Evolutionary conservation across 2,113 vertebrate genomes (phyloP).

Genomic region (Epinephelus moara): DNA sequence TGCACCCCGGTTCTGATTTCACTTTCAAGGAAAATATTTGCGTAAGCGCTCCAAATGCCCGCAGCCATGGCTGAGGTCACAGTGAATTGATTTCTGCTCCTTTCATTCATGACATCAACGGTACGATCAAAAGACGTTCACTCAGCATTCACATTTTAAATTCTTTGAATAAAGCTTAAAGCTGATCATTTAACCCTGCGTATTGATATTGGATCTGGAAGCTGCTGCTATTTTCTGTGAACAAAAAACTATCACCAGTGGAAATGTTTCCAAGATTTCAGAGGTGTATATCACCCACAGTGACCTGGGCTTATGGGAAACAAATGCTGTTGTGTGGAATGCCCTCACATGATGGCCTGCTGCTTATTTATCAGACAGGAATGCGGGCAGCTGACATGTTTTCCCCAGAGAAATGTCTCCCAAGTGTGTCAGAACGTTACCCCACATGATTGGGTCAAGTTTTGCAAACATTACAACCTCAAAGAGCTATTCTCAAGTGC

Average conservation of each 20-base stretch:
- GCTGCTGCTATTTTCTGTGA: background rate
- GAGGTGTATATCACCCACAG: background rate
- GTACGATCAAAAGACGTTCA: conserved; percentile 30
- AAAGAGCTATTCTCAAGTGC: conserved; percentile 7
- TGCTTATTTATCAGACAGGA: conserved; percentile 40
- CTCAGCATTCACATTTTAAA: conserved; percentile 8
- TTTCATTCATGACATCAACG: conserved; percentile 21
- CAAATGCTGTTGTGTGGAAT: conserved; percentile 43
- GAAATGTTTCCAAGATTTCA: background rate
- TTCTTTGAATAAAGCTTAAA: background rate
- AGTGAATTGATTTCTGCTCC: conserved; percentile 16
- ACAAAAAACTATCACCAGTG: background rate
- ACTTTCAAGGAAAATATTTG: conserved; percentile 43
- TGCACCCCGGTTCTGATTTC: conserved; percentile 30
- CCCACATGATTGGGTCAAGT: background rate
- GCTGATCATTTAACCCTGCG: background rate
- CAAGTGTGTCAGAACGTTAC: conserved; percentile 34
- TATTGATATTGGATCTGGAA: background rate
- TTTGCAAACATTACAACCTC: conserved; percentile 8
- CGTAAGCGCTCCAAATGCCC: background rate
- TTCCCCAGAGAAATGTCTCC: conserved; percentile 46
- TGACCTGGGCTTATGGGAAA: conserved; percentile 26
- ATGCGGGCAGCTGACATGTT: conserved; percentile 45
- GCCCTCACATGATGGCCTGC: conserved; percentile 47
- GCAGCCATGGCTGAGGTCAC: conserved; percentile 25